These are phyloP conservation scores for Lithophane socia DNA, from an alignment of 2,888 invertebrate species.

Conservation along the genomic window DNA sequence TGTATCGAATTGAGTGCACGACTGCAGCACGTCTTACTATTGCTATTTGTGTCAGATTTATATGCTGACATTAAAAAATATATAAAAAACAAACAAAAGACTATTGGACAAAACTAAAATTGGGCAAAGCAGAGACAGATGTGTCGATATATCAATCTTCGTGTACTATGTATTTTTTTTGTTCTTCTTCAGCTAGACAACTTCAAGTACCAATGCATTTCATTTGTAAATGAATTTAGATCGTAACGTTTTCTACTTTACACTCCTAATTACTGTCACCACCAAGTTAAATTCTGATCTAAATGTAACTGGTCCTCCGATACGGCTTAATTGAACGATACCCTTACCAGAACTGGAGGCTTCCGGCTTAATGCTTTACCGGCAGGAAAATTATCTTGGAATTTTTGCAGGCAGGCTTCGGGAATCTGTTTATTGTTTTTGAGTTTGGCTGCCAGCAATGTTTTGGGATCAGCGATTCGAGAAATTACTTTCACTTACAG, in stretches of 20 bases:
- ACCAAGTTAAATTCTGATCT: not conserved
- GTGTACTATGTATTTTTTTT: not conserved
- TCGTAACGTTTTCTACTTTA: not conserved
- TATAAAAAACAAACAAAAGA: not conserved
- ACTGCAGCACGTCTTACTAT: not conserved
- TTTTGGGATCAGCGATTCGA: slow-evolving; percentile 76
- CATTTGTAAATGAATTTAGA: not conserved
- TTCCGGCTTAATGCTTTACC: slow-evolving; percentile 72
- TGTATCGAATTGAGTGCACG: slow-evolving; percentile 15
- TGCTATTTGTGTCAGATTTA: not conserved
- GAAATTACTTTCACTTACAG: slow-evolving; percentile 77
- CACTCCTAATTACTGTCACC: not conserved
- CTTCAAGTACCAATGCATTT: not conserved
- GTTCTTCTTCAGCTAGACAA: not conserved
- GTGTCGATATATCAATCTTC: not conserved
- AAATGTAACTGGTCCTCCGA: not conserved
- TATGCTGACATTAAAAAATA: not conserved
- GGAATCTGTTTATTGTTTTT: slow-evolving; percentile 81
- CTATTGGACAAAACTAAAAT: not conserved
- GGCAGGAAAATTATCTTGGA: slow-evolving; percentile 76
- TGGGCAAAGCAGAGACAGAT: not conserved
- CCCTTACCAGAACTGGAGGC: slow-evolving; percentile 64
- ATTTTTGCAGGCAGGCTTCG: slow-evolving; percentile 73
- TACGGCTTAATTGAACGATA: slow-evolving; percentile 47
- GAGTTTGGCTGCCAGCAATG: slow-evolving; percentile 76